phyloP scores from a whole-genome alignment of 2,113 vertebrate species.

The Astur gentilis region DNA sequence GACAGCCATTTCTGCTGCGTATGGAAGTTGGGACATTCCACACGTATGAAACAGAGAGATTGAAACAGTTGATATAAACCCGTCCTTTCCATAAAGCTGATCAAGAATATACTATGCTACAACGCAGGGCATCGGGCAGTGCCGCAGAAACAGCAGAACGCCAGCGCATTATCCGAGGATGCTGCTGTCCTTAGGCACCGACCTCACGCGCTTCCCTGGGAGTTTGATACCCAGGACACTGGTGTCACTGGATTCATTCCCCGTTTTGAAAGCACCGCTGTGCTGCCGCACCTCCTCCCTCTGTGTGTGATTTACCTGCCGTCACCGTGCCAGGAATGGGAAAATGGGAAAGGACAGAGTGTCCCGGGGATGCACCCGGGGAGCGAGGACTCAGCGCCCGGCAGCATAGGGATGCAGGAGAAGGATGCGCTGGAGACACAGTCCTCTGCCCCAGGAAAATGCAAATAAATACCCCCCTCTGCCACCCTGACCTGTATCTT shows the following conservation, averaged over 20 bases:
- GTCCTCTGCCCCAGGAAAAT: neutral
- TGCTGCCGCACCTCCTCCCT: neutral
- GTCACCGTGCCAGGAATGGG: neutral
- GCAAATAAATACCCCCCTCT: neutral
- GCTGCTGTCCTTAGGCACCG: neutral
- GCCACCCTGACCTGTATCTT: neutral
- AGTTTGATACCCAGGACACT: neutral
- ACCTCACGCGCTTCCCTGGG: neutral
- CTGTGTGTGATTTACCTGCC: neutral
- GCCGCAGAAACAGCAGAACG: neutral
- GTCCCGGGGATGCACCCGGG: fast-evolving
- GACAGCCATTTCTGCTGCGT: neutral
- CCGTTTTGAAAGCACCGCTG: neutral
- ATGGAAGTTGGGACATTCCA: neutral
- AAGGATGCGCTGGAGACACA: neutral
- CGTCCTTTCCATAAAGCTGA: neutral
- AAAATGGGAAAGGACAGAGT: neutral
- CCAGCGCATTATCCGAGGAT: fast-evolving
- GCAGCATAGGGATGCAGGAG: neutral
- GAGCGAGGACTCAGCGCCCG: neutral
- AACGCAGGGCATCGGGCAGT: fast-evolving
- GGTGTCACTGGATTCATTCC: neutral
- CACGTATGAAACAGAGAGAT: neutral
- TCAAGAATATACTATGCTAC: neutral
- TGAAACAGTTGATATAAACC: neutral